phyloP scores from a whole-genome alignment of 2,113 vertebrate species.

The Aepyceros melampus region DNA sequence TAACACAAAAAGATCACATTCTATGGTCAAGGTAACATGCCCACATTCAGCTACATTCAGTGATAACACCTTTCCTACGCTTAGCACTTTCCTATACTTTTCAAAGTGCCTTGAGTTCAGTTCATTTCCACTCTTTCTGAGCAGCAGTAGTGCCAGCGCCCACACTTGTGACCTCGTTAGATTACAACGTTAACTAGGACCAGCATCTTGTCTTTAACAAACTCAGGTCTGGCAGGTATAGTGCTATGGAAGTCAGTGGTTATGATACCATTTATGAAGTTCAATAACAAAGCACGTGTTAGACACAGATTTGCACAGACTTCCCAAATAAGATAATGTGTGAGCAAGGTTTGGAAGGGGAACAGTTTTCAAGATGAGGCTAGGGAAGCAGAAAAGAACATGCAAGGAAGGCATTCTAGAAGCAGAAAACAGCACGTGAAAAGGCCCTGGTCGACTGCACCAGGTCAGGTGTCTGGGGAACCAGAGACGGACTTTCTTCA shows the following conservation, averaged over 20 bases:
- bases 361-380: neutral
- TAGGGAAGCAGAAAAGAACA: neutral
- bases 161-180: neutral
- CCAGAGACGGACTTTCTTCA: neutral
- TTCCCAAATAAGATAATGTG: neutral
- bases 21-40: rapidly evolving
- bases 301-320: neutral
- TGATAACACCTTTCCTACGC: neutral
- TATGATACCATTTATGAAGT: neutral
- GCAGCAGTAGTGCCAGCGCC: neutral
- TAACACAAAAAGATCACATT: neutral
- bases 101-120: neutral
- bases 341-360: neutral
- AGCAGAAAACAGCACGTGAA: rapidly evolving
- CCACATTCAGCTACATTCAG: neutral
- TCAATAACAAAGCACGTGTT: neutral
- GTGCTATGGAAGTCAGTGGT: too few relatives aligned
- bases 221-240: too few relatives aligned
- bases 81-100: neutral
- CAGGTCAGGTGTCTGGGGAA: neutral
- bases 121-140: neutral
- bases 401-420: neutral
- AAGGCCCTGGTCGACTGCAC: neutral
- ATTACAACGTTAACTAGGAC: neutral
- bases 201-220: neutral